Conservation (phyloP, 2,797 vertebrate genomes). For the Malurus leucopterus region DNA sequence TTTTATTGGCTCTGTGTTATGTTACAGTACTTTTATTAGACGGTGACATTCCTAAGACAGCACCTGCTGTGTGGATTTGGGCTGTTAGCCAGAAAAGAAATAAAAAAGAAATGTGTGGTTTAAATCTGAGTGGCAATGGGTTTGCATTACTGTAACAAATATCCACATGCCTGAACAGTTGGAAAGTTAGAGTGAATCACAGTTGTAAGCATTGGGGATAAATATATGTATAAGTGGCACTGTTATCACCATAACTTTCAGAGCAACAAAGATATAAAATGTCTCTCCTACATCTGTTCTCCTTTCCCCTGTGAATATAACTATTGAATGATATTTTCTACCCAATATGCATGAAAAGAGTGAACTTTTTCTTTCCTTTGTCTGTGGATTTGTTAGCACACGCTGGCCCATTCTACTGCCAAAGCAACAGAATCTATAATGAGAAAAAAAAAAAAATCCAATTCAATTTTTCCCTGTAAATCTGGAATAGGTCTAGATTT, state of each 20-base stretch:
- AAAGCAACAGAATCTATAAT: background rate
- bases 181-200: constrained; percentile 38
- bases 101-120: constrained; percentile 50
- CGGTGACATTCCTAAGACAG: constrained; percentile 66
- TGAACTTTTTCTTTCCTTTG: background rate
- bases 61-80: constrained; percentile 71
- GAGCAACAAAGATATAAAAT: constrained; percentile 46
- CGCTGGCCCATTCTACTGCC: background rate
- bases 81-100: constrained; percentile 66
- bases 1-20: constrained; percentile 66
- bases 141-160: constrained; percentile 48
- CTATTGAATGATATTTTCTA: background rate
- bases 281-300: constrained; percentile 28
- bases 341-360: background rate
- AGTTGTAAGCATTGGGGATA: background rate
- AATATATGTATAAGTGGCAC: constrained; percentile 24
- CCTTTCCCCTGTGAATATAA: background rate
- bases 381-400: background rate
- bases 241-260: constrained; percentile 16
- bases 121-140: constrained; percentile 33
- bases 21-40: constrained; percentile 69
- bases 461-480: background rate
- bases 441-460: background rate
- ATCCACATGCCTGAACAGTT: constrained; percentile 41
- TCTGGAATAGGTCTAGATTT: constrained; percentile 17